A percentile compares a stretch with the other conserved stretches of the same genome.
phyloP scores from a whole-genome alignment of 2,797 vertebrate species.

The Sebastes minor region DNA sequence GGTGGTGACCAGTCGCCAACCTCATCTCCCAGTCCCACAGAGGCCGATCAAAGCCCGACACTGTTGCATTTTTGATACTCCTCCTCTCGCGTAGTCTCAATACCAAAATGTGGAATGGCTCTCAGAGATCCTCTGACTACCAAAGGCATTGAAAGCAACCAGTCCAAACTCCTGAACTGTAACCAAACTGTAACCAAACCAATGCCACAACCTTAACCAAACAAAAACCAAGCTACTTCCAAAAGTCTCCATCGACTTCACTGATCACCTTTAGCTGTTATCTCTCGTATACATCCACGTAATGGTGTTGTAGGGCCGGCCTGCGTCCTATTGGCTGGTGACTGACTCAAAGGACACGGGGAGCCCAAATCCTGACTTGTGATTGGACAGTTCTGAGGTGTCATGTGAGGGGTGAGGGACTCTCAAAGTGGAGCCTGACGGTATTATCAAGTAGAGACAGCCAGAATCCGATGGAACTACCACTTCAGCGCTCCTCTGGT shows the following conservation, averaged over 20 bases:
- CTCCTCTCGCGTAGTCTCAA: conserved; percentile 56
- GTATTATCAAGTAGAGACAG: conserved; percentile 70
- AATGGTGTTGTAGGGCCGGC: conserved; percentile 48
- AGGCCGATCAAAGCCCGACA: conserved; percentile 61
- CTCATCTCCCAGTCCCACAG: conserved; percentile 52
- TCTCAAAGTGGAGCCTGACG: conserved; percentile 68
- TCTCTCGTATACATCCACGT: conserved; percentile 45
- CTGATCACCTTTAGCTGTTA: conserved; percentile 64
- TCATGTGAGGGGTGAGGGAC: conserved; percentile 71
- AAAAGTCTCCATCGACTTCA: conserved; percentile 72
- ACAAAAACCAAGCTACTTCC: conserved; percentile 79
- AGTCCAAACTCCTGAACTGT: conserved; percentile 76
- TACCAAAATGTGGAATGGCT: conserved; percentile 74
- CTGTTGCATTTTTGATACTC: conserved; percentile 69
- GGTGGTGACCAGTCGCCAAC: conserved; percentile 56
- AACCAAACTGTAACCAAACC: conserved; percentile 81
- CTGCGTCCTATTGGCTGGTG: conserved; percentile 34
- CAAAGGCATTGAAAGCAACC: conserved; percentile 78
- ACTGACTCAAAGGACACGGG: conserved; percentile 48
- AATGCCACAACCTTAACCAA: conserved; percentile 81
- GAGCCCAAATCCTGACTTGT: conserved; percentile 67
- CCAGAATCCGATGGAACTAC: conserved; percentile 83
- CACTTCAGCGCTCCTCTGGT: conserved; percentile 87
- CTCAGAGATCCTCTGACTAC: conserved; percentile 77
- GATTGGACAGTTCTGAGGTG: conserved; percentile 83